Evolutionary conservation across 2,797 vertebrate species (phyloP).

Genomic region (Syngnathus rostellatus): DNA sequence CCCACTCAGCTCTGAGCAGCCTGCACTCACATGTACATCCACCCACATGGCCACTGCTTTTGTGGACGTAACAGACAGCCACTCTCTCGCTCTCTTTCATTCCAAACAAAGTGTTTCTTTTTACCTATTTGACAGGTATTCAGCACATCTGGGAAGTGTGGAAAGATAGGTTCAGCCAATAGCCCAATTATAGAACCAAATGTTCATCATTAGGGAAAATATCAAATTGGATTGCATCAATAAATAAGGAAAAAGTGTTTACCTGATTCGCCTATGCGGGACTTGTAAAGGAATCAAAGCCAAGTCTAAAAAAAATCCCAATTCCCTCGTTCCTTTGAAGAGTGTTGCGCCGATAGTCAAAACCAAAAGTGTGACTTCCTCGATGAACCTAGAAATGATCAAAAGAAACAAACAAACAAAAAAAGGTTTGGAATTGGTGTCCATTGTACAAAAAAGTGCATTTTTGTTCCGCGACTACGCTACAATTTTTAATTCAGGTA

Average conservation of each 20-base stretch:
- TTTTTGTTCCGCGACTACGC: too few relatives aligned
- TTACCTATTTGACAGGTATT: not conserved
- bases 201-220: not conserved
- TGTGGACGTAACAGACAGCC: constrained; percentile 47
- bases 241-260: constrained; percentile 1
- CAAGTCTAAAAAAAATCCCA: constrained; percentile 16
- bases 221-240: not conserved
- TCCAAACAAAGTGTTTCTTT: not conserved
- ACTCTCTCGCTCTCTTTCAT: constrained; percentile 32
- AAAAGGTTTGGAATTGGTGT: not conserved
- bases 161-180: not conserved
- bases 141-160: constrained; percentile 22
- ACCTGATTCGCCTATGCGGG: constrained; percentile 40
- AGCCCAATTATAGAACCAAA: not conserved
- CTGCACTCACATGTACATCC: constrained; percentile 63
- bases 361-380: constrained; percentile 14
- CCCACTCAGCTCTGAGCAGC: constrained; percentile 69
- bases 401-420: not conserved
- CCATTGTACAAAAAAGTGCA: not conserved
- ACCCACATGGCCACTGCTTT: constrained; percentile 60
- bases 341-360: constrained; percentile 1
- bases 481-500: too few relatives aligned
- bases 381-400: constrained; percentile 39
- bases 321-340: constrained; percentile 14
- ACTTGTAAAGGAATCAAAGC: constrained; percentile 24